Base-by-base conservation (phyloP, 2,113 vertebrate species). In the Tautogolabrus adspersus region DNA sequence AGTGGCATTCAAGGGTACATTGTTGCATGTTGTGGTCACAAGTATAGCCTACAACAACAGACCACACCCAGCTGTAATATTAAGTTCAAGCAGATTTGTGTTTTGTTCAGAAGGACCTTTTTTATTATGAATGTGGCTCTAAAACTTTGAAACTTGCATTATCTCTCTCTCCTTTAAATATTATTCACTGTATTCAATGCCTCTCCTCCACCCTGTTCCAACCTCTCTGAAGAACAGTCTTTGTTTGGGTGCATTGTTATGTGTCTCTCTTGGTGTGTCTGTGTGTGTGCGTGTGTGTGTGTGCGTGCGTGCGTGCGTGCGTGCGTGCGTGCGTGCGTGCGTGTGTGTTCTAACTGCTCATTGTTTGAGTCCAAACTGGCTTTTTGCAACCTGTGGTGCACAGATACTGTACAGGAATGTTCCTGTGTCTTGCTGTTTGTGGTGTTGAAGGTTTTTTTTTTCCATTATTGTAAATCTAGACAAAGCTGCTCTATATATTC, bases 181-280 rank as follows among this genome's bases (percentile, higher is more conserved):
- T 57, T 18, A 13, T 40, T 44, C 51, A 64, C 66, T 63, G 21
- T 77, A 40, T 56, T 44, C 1, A 10, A 21, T 63, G n/a, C 11
- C 54, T 73, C 23, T 5, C 54, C 77, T 61, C 60, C 61, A 52
- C 64, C 70, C 49, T 57, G 38, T 70, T 38, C 37, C 51, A 65
- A 52, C 63, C 26, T 56, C 21, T 71, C 38, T 56, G 71, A 71
- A 78, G 61, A 60, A 67, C 71, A 23, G 46, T 58, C 64, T 72
- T 79, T 75, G 62, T 75, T 75, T 54, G 12, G 58, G 11, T 44
- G 52, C 57, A 46, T 75, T 77, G 52, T 74, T 67, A 18, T 59
- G 62, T 78, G 77, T 55, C 65, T 72, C 51, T 38, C 15, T 34
- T 69, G 6, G 30, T 34, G 30, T 34, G 30, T 34, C 1, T 34